Conservation (phyloP, 2,113 vertebrate genomes). For the Eidolon helvum region DNA sequence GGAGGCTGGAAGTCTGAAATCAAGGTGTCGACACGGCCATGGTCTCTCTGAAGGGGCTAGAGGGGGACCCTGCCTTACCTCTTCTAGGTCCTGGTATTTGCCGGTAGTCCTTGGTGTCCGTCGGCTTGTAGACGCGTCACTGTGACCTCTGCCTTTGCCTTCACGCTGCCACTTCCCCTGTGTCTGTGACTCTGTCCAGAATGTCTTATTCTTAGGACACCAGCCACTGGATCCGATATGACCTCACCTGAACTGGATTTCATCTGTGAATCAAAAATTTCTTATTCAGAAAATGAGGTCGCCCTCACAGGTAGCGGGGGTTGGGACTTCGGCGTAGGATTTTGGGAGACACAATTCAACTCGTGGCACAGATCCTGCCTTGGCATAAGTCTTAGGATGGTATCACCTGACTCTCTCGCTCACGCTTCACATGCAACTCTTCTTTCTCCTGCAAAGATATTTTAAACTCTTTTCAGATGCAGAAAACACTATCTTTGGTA, state of each 20-base stretch:
- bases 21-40: not conserved
- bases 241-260: not conserved
- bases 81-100: not conserved
- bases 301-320: not conserved
- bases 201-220: not conserved
- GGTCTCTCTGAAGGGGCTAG: not conserved
- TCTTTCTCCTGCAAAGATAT: not conserved
- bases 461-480: not conserved
- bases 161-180: not conserved
- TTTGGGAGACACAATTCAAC: not conserved
- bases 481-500: not conserved
- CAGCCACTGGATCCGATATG: not conserved
- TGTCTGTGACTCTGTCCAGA: not conserved
- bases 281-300: not conserved
- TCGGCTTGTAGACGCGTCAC: not conserved
- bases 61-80: not conserved
- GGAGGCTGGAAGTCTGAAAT: not conserved
- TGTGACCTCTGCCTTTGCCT: not conserved
- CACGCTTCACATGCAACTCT: not conserved
- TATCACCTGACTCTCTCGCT: not conserved
- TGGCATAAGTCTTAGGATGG: not conserved
- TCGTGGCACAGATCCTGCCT: not conserved
- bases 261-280: too few relatives aligned
- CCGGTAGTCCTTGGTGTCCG: rapidly evolving
- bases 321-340: not conserved